Evolutionary conservation across 2,888 invertebrate genomes (phyloP).

Genomic region (Thereva nobilitata): DNA sequence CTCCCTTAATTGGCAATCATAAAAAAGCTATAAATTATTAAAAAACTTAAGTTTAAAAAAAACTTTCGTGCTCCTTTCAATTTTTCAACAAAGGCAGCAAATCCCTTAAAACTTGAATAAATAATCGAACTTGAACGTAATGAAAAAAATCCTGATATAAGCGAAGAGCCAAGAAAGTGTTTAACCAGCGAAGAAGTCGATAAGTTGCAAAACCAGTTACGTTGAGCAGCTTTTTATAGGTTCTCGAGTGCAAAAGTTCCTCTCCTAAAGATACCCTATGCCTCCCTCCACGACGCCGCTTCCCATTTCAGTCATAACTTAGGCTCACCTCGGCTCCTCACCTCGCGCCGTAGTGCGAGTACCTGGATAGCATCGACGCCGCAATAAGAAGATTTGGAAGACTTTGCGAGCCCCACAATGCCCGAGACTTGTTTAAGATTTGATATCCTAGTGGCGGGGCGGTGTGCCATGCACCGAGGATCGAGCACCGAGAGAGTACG

Average conservation of each 20-base stretch:
- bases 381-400: background rate
- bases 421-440: background rate
- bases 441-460: constrained; percentile 12
- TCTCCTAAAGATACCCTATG: constrained; percentile 10
- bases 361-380: background rate
- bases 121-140: too few relatives aligned
- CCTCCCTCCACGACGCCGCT: background rate
- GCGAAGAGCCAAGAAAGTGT: too few relatives aligned
- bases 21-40: too few relatives aligned
- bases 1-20: too few relatives aligned
- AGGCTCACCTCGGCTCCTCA: constrained; percentile 7
- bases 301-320: constrained; percentile 19
- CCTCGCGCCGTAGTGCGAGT: background rate
- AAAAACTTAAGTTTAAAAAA: too few relatives aligned
- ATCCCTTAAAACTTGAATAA: too few relatives aligned
- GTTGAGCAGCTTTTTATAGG: constrained; percentile 29
- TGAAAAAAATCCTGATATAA: too few relatives aligned
- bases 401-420: constrained; percentile 1
- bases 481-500: too few relatives aligned
- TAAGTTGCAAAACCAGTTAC: constrained; percentile 33
- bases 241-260: constrained; percentile 8
- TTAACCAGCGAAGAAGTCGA: background rate
- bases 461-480: background rate
- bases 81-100: too few relatives aligned
- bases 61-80: too few relatives aligned